Conservation (phyloP, 2,888 invertebrate species). For the Notocelia uddmanniana region DNA sequence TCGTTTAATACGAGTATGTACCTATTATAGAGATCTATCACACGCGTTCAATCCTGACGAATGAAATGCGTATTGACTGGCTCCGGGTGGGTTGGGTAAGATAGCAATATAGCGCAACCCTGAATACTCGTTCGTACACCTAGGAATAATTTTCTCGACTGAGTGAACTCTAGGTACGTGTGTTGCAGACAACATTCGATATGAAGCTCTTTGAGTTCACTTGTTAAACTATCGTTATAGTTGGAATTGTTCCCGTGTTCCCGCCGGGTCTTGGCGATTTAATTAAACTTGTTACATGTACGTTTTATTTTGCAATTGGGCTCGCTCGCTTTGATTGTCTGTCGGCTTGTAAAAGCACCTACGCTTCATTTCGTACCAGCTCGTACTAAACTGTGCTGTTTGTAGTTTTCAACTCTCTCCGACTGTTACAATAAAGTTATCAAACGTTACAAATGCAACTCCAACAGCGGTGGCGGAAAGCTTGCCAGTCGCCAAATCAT, state of each 20-base stretch:
- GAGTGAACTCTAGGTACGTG: constrained; percentile 62
- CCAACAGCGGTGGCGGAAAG: constrained; percentile 48
- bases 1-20: not conserved
- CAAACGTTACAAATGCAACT: constrained; percentile 46
- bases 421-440: constrained; percentile 48
- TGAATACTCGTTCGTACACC: constrained; percentile 52
- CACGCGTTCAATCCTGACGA: constrained; percentile 20
- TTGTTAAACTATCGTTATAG: constrained; percentile 81
- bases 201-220: constrained; percentile 78
- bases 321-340: constrained; percentile 77
- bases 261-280: constrained; percentile 76
- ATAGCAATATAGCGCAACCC: constrained; percentile 50
- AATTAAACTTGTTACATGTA: constrained; percentile 85
- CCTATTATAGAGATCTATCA: constrained; percentile 15
- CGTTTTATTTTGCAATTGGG: constrained; percentile 82
- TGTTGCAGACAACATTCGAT: constrained; percentile 68
- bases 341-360: constrained; percentile 64
- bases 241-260: constrained; percentile 72
- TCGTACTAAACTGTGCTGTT: constrained; percentile 30
- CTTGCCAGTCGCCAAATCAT: constrained; percentile 39
- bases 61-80: constrained; percentile 36
- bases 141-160: constrained; percentile 60
- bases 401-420: constrained; percentile 55
- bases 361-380: constrained; percentile 62
- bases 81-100: constrained; percentile 11